Conservation (phyloP, 2,113 vertebrate genomes). For the Alethe castanea region DNA sequence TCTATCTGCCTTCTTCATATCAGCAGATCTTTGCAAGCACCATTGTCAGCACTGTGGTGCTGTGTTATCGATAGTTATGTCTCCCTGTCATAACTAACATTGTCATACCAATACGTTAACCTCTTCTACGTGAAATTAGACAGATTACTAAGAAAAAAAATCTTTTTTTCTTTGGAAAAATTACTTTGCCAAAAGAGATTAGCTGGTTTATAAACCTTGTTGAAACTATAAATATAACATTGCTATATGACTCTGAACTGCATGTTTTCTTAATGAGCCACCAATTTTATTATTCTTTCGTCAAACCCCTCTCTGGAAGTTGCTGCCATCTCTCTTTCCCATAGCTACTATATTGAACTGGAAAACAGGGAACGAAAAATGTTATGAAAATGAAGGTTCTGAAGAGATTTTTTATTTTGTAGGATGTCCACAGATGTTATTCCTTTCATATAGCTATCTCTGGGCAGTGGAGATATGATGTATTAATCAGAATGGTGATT, state of each 20-base stretch:
- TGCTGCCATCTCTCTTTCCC: accelerated
- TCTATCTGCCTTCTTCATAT: neutral
- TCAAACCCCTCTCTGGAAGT: neutral
- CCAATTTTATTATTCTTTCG: neutral
- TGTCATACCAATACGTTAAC: neutral
- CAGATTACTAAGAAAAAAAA: neutral
- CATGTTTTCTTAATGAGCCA: neutral
- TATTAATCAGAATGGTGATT: neutral
- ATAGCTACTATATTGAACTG: neutral
- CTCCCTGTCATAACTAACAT: neutral
- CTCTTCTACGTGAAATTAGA: neutral
- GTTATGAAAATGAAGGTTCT: neutral
- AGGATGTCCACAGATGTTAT: neutral
- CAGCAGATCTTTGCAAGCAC: neutral
- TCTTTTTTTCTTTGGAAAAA: neutral
- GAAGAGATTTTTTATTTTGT: neutral
- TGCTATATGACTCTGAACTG: neutral
- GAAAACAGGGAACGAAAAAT: neutral
- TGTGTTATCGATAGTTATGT: neutral
- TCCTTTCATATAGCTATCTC: neutral
- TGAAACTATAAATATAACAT: neutral
- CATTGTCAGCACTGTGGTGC: neutral
- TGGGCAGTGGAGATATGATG: neutral
- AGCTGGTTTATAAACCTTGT: neutral
- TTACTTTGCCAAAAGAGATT: neutral